Conservation (phyloP, 1,140 invertebrate species). For the Thaumetopoea pityocampa region DNA sequence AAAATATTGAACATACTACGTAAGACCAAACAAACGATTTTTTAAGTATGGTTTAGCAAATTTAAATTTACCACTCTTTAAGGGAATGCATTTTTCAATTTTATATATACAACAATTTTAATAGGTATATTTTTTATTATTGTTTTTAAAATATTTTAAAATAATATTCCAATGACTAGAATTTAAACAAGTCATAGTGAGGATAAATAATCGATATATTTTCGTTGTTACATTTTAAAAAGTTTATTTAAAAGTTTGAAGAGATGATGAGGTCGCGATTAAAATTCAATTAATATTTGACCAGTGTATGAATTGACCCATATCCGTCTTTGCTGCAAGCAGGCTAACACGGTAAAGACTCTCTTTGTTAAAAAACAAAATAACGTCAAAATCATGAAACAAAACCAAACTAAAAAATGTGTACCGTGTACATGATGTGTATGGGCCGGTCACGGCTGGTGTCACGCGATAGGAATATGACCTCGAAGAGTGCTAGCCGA, state of each 20-base stretch:
- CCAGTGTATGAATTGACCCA: slow-evolving; percentile 31
- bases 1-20: too few relatives aligned
- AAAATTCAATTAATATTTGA: slow-evolving; percentile 15
- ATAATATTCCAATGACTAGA: too few relatives aligned
- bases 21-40: too few relatives aligned
- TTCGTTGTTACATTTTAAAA: too few relatives aligned
- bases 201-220: too few relatives aligned
- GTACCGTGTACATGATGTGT: slow-evolving; percentile 58
- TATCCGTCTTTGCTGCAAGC: slow-evolving; percentile 55
- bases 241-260: slow-evolving; percentile 4
- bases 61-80: too few relatives aligned
- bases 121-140: too few relatives aligned
- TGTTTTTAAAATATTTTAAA: too few relatives aligned
- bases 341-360: slow-evolving; percentile 55
- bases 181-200: too few relatives aligned
- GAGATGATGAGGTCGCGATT: slow-evolving; percentile 38
- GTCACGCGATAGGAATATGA: slow-evolving; percentile 67
- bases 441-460: slow-evolving; percentile 43
- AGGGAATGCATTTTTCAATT: too few relatives aligned
- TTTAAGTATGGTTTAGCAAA: too few relatives aligned
- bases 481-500: slow-evolving; percentile 51
- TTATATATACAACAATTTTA: too few relatives aligned
- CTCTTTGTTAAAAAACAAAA: slow-evolving; percentile 43
- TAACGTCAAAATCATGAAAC: slow-evolving; percentile 36
- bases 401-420: slow-evolving; percentile 34